phyloP scores from a whole-genome alignment of 2,888 invertebrate species.

The Anthophora plumipes region DNA sequence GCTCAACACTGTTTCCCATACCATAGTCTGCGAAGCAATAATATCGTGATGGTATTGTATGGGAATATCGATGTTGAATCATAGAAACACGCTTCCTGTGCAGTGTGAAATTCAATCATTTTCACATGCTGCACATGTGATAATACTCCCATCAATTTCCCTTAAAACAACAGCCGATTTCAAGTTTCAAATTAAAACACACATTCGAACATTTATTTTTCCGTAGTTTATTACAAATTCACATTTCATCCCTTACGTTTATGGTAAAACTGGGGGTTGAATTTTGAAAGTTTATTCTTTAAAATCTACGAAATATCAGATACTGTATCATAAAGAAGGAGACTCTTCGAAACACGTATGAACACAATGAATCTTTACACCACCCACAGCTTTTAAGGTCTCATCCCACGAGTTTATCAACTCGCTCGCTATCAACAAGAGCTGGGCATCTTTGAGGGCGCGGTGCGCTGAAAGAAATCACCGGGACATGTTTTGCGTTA shows the following conservation, averaged over 20 bases:
- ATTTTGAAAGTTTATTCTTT: no score
- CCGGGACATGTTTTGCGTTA: constrained; percentile 58
- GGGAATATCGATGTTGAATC: constrained; percentile 49
- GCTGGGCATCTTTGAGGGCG: background rate
- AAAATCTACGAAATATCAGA: no score
- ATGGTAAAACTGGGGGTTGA: no score
- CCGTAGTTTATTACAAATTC: background rate
- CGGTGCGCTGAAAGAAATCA: constrained; percentile 35
- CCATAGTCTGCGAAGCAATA: constrained; percentile 9
- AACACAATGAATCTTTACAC: background rate
- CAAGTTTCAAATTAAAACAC: no score
- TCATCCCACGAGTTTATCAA: background rate
- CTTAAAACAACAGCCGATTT: background rate
- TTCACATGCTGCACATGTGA: background rate
- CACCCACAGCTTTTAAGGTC: background rate
- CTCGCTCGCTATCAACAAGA: constrained; percentile 29
- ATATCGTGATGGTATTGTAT: constrained; percentile 25
- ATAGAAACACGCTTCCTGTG: constrained; percentile 34
- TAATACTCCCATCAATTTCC: background rate
- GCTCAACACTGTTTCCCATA: constrained; percentile 74
- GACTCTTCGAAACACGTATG: no score
- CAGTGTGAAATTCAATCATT: background rate
- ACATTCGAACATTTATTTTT: background rate
- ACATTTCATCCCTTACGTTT: no score
- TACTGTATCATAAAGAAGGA: no score